Evolutionary conservation across 2,113 vertebrate genomes (phyloP), one percentile per base, ranked within the genome.

Genomic region (Sebastes schlegelii): DNA sequence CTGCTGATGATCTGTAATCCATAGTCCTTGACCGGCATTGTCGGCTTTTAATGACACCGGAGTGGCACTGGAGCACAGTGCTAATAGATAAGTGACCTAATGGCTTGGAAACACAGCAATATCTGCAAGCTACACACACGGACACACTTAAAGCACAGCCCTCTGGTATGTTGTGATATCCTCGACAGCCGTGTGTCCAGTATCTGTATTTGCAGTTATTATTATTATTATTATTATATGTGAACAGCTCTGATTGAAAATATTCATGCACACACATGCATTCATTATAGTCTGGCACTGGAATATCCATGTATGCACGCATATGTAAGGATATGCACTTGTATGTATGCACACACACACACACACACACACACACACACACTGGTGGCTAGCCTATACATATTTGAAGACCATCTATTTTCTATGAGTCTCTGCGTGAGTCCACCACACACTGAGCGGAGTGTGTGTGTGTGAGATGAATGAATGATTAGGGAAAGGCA

Each of bases 391-490:
- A 34, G 42, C 34, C 63, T 76, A 75, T 79, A 78, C 72, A 83
- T 84, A 84, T 90, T 83, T 90, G 46, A 90, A 90, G 78, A 82
- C 57, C 78, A 74, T 86, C 71, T 87, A 80, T 91, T 88, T 85
- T 82, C 64, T 79, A 55, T 79, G 54, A 78, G 82, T 69, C 81
- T 82, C 86, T 48, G 86, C 63, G 7, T 84, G 88, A 83, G 43
- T 90, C 74, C 71, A 63, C 83, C 76, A 21, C 85, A 87, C 72
- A 83, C 82, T 85, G 82, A 80, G 75, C 73, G 66, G 80, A n/a
- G 55, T 58, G 42, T 45, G 74, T 45, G 74, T 62, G 74, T 58
- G 79, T 84, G 88, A 88, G 78, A 82, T 80, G 87, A 92, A 88
- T 79, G 66, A 80, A 68, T 76, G 83, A 85, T 88, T 81, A 80